Conservation (phyloP, 2,888 invertebrate species). For the Morpho helenor region DNA sequence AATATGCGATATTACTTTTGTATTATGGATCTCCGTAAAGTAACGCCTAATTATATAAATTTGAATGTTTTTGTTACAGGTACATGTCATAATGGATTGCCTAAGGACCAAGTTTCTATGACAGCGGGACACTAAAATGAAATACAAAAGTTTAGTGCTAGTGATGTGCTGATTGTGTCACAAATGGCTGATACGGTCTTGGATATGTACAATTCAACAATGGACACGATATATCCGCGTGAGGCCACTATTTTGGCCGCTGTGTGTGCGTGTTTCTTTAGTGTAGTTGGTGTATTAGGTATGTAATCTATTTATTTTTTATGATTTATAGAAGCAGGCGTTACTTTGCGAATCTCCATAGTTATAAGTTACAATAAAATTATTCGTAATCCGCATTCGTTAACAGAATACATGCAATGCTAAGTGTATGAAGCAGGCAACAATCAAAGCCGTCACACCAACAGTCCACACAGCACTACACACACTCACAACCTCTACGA, state of each 20-base stretch:
- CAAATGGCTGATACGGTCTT: conserved; percentile 42
- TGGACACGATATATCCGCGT: conserved; percentile 80
- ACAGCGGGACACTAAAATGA: conserved; percentile 9
- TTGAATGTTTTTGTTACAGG: conserved; percentile 15
- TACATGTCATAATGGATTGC: not conserved
- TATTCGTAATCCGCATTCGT: no score
- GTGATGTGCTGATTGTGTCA: conserved; percentile 35
- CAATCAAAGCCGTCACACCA: no score
- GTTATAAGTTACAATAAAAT: no score
- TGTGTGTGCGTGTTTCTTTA: conserved; percentile 88
- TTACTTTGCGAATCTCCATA: no score
- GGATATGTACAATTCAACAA: conserved; percentile 35
- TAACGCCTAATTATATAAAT: no score
- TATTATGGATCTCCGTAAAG: no score
- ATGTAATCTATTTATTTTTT: conserved; percentile 45
- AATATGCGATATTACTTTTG: no score
- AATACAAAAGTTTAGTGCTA: conserved; percentile 17
- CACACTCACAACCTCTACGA: no score
- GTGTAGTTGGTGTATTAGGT: conserved; percentile 89
- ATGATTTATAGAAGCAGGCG: no score
- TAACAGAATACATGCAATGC: no score
- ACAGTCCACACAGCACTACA: no score
- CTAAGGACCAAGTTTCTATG: conserved; percentile 5
- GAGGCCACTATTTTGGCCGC: conserved; percentile 88
- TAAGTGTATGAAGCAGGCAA: no score